phyloP scores from a whole-genome alignment of 30 jellyfish, hydroid and myxozoan species.

The Morbakka virulenta region DNA sequence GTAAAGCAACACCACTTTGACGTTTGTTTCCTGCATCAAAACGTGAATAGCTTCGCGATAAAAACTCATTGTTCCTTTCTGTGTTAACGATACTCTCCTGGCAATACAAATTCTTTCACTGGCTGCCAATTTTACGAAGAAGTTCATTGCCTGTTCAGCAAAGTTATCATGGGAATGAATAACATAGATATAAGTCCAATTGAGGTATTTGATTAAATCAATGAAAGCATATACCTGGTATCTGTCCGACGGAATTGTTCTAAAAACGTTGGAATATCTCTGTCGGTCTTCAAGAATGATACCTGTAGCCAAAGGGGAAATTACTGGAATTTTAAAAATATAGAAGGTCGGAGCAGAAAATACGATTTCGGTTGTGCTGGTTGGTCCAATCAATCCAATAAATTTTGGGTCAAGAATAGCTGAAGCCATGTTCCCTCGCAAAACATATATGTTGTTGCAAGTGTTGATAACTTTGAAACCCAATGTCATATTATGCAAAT shows the following conservation, averaged over 20 bases:
- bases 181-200: conserved; percentile 69
- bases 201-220: conserved; percentile 38
- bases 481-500: conserved; percentile 32
- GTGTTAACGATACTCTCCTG: background rate
- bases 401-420: background rate
- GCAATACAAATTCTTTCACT: conserved; percentile 44
- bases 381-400: conserved; percentile 51
- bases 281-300: conserved; percentile 39
- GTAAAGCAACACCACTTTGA: conserved; percentile 34
- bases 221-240: conserved; percentile 56
- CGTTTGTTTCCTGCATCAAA: background rate
- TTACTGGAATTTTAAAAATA: conserved; percentile 34
- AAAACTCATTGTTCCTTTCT: background rate
- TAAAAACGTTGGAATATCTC: conserved; percentile 45
- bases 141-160: conserved; percentile 40
- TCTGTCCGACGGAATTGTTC: conserved; percentile 79
- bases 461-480: conserved; percentile 52
- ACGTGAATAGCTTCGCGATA: background rate
- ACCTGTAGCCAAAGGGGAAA: conserved; percentile 54
- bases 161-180: conserved; percentile 66
- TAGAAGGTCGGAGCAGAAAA: conserved; percentile 56
- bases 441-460: conserved; percentile 46
- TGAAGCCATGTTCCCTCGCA: conserved; percentile 13
- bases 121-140: background rate
- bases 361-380: conserved; percentile 51